Percentiles rank a stretch among this genome's conserved stretches.
Conservation (phyloP, 2,888 invertebrate genomes). For the Cremastobaeus sp. region DNA sequence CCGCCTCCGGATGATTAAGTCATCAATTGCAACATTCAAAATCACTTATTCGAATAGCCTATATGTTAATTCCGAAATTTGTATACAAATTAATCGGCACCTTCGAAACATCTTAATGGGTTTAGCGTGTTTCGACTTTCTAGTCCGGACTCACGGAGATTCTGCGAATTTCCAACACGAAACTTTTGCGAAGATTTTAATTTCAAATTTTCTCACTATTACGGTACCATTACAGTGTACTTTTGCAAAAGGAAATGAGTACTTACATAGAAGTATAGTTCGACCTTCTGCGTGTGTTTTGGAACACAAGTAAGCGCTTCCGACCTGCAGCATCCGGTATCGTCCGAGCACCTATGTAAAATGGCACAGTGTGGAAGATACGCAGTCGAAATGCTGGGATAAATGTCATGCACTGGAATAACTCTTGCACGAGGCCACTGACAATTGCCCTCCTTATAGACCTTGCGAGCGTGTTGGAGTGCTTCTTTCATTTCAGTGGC, state of each 20-base stretch:
- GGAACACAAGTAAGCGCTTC: constrained; percentile 88
- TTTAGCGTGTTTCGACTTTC: too few species aligned
- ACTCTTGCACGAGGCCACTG: constrained; percentile 86
- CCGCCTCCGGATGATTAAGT: too few species aligned
- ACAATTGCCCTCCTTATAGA: constrained; percentile 81
- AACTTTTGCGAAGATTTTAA: background rate
- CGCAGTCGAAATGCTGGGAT: constrained; percentile 84
- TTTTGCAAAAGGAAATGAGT: constrained; percentile 22
- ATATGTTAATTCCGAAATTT: too few species aligned
- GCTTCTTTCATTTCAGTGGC: constrained; percentile 72
- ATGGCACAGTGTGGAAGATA: constrained; percentile 92
- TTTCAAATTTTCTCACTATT: background rate
- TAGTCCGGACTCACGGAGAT: too few species aligned
- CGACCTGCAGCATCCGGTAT: constrained; percentile 90
- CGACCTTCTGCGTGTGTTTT: constrained; percentile 84
- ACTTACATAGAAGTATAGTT: constrained; percentile 91
- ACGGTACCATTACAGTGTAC: too few species aligned
- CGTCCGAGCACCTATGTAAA: constrained; percentile 91
- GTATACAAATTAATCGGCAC: too few species aligned
- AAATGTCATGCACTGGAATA: constrained; percentile 85
- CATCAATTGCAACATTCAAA: too few species aligned
- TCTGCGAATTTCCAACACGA: too few species aligned
- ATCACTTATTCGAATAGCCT: too few species aligned
- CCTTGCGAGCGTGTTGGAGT: constrained; percentile 77
- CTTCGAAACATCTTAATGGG: too few species aligned